Percentiles rank a stretch among this genome's conserved stretches.
Conservation (phyloP, 1,140 invertebrate genomes). For the Drosophila asahinai region DNA sequence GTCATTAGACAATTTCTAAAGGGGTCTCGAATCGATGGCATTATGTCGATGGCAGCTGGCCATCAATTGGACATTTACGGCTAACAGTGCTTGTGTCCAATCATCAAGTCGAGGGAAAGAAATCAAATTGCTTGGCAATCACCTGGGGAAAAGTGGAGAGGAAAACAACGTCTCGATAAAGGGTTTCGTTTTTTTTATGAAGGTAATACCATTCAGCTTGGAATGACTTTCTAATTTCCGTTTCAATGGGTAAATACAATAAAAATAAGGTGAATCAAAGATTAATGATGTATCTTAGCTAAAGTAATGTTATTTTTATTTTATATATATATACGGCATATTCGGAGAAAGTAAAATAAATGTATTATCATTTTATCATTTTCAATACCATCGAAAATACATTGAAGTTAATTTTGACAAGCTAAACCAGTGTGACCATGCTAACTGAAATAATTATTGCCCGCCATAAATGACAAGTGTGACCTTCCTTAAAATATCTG, state of each 20-base stretch:
- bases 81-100: slow-evolving; percentile 23
- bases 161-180: slow-evolving; percentile 15
- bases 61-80: slow-evolving; percentile 61
- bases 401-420: background rate
- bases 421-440: background rate
- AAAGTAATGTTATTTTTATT: background rate
- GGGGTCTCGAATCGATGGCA: slow-evolving; percentile 47
- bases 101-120: slow-evolving; percentile 32
- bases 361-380: background rate
- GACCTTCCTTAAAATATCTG: background rate
- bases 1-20: slow-evolving; percentile 71
- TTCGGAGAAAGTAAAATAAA: background rate
- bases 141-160: slow-evolving; percentile 21
- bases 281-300: slow-evolving; percentile 1
- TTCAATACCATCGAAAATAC: too few species aligned
- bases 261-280: background rate
- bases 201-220: slow-evolving; percentile 16
- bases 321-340: too few species aligned
- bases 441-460: background rate
- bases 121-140: slow-evolving; percentile 72
- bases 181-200: slow-evolving; percentile 13
- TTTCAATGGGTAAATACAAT: slow-evolving; percentile 21
- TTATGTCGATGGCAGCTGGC: slow-evolving; percentile 47
- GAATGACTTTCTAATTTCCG: slow-evolving; percentile 47
- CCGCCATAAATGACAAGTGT: background rate